Base-by-base conservation (phyloP, 2,888 invertebrate genomes). In the Crioceris asparagi region DNA sequence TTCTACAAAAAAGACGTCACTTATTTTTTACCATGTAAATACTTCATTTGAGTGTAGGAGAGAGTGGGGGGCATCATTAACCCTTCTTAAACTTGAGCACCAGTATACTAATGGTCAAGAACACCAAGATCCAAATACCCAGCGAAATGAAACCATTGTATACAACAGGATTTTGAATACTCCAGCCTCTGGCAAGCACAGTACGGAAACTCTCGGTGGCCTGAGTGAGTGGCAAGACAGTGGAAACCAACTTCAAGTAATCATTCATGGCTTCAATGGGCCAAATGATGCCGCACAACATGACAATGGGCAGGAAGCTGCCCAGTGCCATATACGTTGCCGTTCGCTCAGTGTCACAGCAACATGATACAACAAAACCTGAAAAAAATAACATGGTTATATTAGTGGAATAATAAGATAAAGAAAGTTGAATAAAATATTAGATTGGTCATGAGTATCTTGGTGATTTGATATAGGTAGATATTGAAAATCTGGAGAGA, bases 261-360 rank as follows among this genome's bases (percentile, higher is more conserved):
- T 71, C 64, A 56, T 88, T 87, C 85, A 94, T 93, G 26, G 83
- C 91, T 70, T 94, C 88, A 43, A 91, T 72, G 0, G 94, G 94
- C 94, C 94, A 94, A 50, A 94, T 83, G 42, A 93, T 88, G 33
- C 88, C 88, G 49, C 87, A 87, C 4, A 88, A 64, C 75, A 88
- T 74, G 14, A 88, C 79, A 61, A 87, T 83, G 2, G 88, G 88
- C 41, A 88, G 61, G 62, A 88, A 88, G 1, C 85, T 85, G 0
- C 88, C 88, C 63, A 88, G 70, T 0, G 87, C 86, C 54, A 87
- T 65, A 56, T 87, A 87, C 0, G 87, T 88, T 0, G 88, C 88
- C 1, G 83, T 84, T 41, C 86, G 72, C 57, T 88, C 87, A 4
- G 78, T 84, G 35, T 86, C 86, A 49, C 83, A 84, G 5, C 77